Base-by-base conservation (phyloP, 1,140 invertebrate genomes). In the Neodiprion pinetum region DNA sequence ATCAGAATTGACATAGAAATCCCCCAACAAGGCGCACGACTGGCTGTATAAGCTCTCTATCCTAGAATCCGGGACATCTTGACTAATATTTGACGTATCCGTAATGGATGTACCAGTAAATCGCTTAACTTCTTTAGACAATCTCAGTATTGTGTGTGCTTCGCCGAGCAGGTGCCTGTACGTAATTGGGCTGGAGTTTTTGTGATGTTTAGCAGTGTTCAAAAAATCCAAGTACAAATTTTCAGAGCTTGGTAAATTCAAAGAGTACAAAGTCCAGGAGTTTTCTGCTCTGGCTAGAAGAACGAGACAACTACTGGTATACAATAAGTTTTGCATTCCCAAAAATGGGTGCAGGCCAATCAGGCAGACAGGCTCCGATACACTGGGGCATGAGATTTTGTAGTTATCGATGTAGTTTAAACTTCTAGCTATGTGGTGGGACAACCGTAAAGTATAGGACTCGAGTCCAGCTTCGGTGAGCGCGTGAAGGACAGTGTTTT, bases 381-480 rank as follows among this genome's bases (percentile, higher is more conserved):
- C 84, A 17, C 90, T 89, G 2, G 93, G 92, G 72, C 90, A 90
- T 1, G 90, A 89, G 5, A 81, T 72, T 75, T 82, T 87, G 5
- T 81, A 72, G 68, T 83, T 80, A 74, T 87, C 82, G 1, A 82
- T 71, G 4, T 82, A 76, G 50, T 86, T 82, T 0, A 87, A 78
- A 48, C 79, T 69, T 77, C 78, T 84, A 7, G 83, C 79, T 4
- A 92, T 80, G 66, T 91, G 89, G 81, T 93, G 91, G 0, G 91
- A 90, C 50, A 92, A 87, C 50, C 94, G 88, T 48, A 94, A 87
- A 0, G 95, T 95, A 78, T 95, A 95, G 0, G 94, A 93, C 83
- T 96, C 94, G 8, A 96, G 88, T 1, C 94, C 95, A 74, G 92
- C 93, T 65, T 93, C 92, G 1, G 94, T 96, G 0, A 96, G 83